These are phyloP conservation scores for Microctenopoma stevenorrisi DNA, from an alignment of 2,797 vertebrate genomes.

Conservation along the genomic window DNA sequence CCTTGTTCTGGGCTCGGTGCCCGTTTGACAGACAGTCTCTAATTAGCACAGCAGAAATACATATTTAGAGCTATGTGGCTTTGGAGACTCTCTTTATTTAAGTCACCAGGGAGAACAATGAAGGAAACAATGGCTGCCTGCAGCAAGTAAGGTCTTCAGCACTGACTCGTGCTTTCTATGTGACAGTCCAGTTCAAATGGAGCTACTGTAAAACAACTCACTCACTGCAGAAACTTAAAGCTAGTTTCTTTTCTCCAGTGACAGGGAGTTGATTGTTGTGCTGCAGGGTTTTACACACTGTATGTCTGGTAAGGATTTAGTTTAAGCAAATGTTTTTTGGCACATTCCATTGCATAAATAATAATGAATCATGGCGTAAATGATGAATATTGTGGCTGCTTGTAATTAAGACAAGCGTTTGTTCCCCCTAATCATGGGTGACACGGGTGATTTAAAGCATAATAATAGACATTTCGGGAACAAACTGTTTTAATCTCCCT, in stretches of 20 bases:
- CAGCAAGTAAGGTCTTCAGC: conserved; percentile 49
- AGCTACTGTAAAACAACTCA: conserved; percentile 50
- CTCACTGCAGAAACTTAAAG: conserved; percentile 39
- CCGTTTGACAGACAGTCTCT: conserved; percentile 79
- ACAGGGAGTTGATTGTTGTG: conserved; percentile 43
- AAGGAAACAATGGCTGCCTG: conserved; percentile 78
- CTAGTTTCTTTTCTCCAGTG: conserved; percentile 34
- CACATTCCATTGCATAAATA: conserved; percentile 44
- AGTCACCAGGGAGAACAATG: conserved; percentile 82
- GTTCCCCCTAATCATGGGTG: conserved; percentile 44
- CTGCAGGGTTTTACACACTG: conserved; percentile 26
- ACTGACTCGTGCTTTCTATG: conserved; percentile 33
- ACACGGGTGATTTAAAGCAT: conserved; percentile 54
- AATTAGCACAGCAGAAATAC: conserved; percentile 85
- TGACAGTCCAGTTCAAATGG: conserved; percentile 41
- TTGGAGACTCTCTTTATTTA: conserved; percentile 83
- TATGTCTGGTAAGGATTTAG: conserved; percentile 53
- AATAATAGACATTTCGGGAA: conserved; percentile 58
- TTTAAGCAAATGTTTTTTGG: conserved; percentile 50
- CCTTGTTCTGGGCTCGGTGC: conserved; percentile 78
- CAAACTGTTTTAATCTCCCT: conserved; percentile 57
- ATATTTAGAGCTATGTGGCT: conserved; percentile 85
- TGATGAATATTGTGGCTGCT: conserved; percentile 51
- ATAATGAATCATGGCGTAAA: conserved; percentile 58
- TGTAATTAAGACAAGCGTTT: conserved; percentile 66